Evolutionary conservation across 2,888 invertebrate genomes (phyloP), one percentile per base, ranked within the genome.

Genomic region (Silvanus unidentatus): DNA sequence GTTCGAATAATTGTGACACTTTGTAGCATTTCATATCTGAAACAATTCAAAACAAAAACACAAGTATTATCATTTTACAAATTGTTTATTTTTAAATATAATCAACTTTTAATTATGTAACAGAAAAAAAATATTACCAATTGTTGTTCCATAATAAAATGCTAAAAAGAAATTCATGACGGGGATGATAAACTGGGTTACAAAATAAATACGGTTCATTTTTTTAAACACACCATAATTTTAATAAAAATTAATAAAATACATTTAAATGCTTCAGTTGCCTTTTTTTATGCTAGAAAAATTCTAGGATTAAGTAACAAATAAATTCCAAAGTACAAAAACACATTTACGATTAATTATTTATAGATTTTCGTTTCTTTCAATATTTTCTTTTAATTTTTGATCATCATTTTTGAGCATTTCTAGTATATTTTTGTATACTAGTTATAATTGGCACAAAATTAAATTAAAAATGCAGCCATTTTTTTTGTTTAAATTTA

Each of bases 181-280:
- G n/a, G 22, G 22, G 22, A 22, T n/a, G n/a, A n/a, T n/a, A n/a
- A n/a, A 22, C 22, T 22, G 8, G 34, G 11, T 8, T 28, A 32
- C 10, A 32, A 32, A 32, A 32, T 32, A 32, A 32, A 32, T 32
- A 32, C 34, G 13, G 13, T 12, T 32, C 10, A 6, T 32, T n/a
- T 32, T 45, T 49, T 53, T 77, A 79, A 81, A 80, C 79, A 80
- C 79, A 80, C 79, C 80, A 80, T 79, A 32, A 12, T 79, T 79
- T 80, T 79, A 80, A 80, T 80, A 78, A 79, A 79, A 80, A 80
- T 79, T 80, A 80, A 79, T 79, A 79, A 79, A 79, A 79, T 69
- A 69, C 68, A 69, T 77, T 77, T 79, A 79, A 79, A 79, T 79
- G 79, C 79, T 78, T 76, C 32, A 11, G 22, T 22, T 22, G 8